Conservation (phyloP, 2,113 vertebrate genomes). For the Hymenochirus boettgeri region DNA sequence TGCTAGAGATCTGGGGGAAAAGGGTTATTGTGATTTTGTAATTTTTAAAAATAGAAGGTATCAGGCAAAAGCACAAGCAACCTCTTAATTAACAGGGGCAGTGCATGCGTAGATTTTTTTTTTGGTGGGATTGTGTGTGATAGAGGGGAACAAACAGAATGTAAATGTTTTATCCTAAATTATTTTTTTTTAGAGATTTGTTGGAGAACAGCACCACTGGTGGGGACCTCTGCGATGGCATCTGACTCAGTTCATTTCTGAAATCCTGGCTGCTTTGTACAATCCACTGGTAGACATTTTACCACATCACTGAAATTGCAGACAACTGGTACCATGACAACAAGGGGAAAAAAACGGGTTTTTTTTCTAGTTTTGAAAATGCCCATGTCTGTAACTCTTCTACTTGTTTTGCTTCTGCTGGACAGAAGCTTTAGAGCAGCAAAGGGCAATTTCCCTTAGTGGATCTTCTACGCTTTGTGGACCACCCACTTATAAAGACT, state of each 20-base stretch:
- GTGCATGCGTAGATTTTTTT: too few species aligned
- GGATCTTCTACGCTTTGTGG: neutral
- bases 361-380: neutral
- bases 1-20: too few species aligned
- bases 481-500: neutral
- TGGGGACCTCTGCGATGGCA: slow-evolving; percentile 40
- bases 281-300: slow-evolving; percentile 36
- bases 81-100: too few species aligned
- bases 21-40: too few species aligned
- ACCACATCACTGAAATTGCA: slow-evolving; percentile 22
- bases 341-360: slow-evolving; percentile 12
- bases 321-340: slow-evolving; percentile 10
- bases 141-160: too few species aligned
- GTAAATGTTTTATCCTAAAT: neutral
- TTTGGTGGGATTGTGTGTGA: too few species aligned
- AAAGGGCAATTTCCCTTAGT: neutral
- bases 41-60: too few species aligned
- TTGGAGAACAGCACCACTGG: slow-evolving; percentile 38
- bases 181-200: slow-evolving; percentile 1
- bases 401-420: slow-evolving; percentile 24
- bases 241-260: slow-evolving; percentile 40
- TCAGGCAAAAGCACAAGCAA: too few species aligned
- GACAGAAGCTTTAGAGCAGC: slow-evolving; percentile 4
- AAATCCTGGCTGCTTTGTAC: slow-evolving; percentile 43
- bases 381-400: neutral